Conservation (phyloP, 2,113 vertebrate genomes). For the Merops nubicus region DNA sequence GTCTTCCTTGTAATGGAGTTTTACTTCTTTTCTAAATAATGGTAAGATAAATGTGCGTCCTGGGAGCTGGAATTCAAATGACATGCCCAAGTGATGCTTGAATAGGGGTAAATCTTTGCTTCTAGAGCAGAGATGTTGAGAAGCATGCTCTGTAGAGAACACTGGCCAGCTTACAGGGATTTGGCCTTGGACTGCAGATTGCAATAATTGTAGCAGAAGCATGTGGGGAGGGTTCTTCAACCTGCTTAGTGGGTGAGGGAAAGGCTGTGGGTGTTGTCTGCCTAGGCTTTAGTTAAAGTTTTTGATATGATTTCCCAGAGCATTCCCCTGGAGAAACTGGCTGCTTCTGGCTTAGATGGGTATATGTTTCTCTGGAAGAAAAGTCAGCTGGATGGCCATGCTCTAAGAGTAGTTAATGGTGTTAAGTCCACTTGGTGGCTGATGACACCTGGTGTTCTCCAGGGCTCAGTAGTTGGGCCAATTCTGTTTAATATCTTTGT, state of each 20-base stretch:
- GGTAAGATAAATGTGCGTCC: background rate
- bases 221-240: background rate
- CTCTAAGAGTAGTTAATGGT: no score
- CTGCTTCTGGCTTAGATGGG: background rate
- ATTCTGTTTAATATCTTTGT: no score
- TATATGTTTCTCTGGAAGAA: background rate
- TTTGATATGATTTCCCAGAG: background rate
- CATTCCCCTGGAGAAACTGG: background rate
- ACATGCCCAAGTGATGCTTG: background rate
- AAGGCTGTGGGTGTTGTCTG: background rate
- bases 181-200: background rate
- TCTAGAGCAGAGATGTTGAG: background rate
- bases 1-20: background rate
- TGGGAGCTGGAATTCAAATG: background rate
- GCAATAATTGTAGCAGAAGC: background rate
- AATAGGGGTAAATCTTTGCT: background rate
- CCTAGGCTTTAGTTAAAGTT: background rate
- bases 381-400: background rate
- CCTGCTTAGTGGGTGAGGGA: background rate
- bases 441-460: no score
- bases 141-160: background rate
- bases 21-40: slow-evolving; percentile 8
- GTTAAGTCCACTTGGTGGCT: no score
- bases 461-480: no score
- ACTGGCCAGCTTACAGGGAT: background rate